Evolutionary conservation across 2,888 invertebrate species (phyloP).

Genomic region (Lomographa bimaculata): DNA sequence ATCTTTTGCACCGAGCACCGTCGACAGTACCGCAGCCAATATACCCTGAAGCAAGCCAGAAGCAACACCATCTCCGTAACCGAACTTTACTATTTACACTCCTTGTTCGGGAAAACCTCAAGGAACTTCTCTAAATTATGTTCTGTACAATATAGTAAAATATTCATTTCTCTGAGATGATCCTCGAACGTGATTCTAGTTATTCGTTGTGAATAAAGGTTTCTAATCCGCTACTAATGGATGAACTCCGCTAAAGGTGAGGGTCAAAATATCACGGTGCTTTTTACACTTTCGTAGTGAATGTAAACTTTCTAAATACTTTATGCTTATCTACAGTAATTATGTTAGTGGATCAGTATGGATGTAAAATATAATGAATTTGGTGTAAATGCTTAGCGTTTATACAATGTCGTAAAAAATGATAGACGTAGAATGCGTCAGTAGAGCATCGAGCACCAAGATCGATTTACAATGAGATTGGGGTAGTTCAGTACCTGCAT

Average conservation of each 20-base stretch:
- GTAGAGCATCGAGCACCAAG: constrained; percentile 28
- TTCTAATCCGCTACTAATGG: constrained; percentile 59
- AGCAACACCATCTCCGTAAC: constrained; percentile 81
- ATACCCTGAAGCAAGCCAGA: constrained; percentile 91
- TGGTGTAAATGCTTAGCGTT: constrained; percentile 36
- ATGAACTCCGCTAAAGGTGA: constrained; percentile 66
- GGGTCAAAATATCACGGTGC: constrained; percentile 65
- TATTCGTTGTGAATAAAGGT: constrained; percentile 63
- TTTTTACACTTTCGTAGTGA: constrained; percentile 61
- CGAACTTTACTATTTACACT: constrained; percentile 79
- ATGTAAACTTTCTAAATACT: constrained; percentile 47
- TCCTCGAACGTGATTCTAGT: constrained; percentile 59
- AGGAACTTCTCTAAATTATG: constrained; percentile 35
- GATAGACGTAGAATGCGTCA: constrained; percentile 30
- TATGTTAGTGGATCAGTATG: constrained; percentile 76
- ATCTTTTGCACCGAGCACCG: constrained; percentile 95
- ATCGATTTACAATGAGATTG: constrained; percentile 13
- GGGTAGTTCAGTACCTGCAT: constrained; percentile 88
- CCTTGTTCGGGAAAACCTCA: constrained; percentile 60
- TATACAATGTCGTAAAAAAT: constrained; percentile 41
- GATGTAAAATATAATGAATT: constrained; percentile 45
- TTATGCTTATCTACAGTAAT: constrained; percentile 62
- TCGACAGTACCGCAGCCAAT: constrained; percentile 95
- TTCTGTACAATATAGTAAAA: constrained; percentile 11
- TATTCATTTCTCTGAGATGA: constrained; percentile 56